Evolutionary conservation across 1,140 invertebrate genomes (phyloP), one percentile per base, ranked within the genome.

Genomic region (Copidosoma floridanum): DNA sequence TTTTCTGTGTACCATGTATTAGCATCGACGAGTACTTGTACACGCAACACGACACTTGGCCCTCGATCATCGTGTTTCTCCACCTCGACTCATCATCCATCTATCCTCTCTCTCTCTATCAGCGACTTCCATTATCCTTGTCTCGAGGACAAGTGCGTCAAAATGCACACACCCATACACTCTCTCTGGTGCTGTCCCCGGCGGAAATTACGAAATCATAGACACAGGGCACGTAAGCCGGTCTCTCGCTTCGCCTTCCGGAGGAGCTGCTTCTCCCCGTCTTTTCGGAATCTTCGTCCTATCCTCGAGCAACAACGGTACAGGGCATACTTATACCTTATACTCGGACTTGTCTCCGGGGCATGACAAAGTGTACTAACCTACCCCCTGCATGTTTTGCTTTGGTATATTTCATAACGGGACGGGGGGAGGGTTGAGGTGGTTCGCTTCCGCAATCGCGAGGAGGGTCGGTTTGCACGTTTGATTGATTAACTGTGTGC

Each of bases 141-240:
- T 23, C 41, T 23, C 23, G 16, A 16, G 26, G 8, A 29, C 5
- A 27, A 53, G 38, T 29, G 23, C 26, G 57, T 37, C 37, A 44
- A 55, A 29, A 26, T 50, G 38, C 35, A 62, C 66, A 56, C 65
- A 53, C 64, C n/a, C n/a, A n/a, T n/a, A n/a, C n/a, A n/a, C n/a
- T n/a, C n/a, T n/a, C n/a, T n/a, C n/a, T n/a, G n/a, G n/a, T n/a
- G n/a, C n/a, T n/a, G n/a, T n/a, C n/a, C n/a, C n/a, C 50, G 57
- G 57, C 66, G 66, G 68, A 70, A 70, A 70, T 70, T 70, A 67
- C 68, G 64, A 70, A 70, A 70, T 70, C 68, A 68, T 57, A 62
- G 58, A 70, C 61, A 61, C 68, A 59, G 58, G 29, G 59, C 68
- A 70, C 68, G 68, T 70, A 70, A 48, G 26, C 52, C 18, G 29